Conservation (phyloP, 2,797 vertebrate species). For the Linurgus olivaceus region DNA sequence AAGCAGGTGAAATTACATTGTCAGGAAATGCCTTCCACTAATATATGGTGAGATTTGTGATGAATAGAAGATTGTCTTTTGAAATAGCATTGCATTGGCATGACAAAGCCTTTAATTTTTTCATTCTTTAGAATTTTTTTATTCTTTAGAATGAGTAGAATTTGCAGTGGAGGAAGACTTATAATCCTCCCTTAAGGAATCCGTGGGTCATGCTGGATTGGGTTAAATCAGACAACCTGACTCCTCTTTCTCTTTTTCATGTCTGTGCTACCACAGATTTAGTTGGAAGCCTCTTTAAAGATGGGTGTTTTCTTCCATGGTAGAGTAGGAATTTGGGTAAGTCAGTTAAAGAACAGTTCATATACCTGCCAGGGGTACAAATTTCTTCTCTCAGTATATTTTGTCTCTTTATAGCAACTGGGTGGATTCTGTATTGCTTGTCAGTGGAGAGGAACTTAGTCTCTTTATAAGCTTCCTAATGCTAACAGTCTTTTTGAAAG, state of each 20-base stretch:
- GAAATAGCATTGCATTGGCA: background rate
- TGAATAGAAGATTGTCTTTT: background rate
- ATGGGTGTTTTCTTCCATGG: background rate
- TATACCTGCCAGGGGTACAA: background rate
- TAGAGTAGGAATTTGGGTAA: background rate
- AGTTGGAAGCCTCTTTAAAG: background rate
- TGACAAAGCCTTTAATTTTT: background rate
- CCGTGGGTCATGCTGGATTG: background rate
- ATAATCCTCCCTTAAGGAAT: background rate
- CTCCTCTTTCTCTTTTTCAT: background rate
- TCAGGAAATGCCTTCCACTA: background rate
- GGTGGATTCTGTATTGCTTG: background rate
- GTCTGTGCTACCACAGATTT: background rate
- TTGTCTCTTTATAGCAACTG: background rate
- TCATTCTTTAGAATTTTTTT: background rate
- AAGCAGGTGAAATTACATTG: background rate
- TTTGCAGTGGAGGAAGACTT: background rate
- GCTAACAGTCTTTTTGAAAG: background rate
- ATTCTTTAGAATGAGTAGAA: background rate
- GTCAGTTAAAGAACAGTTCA: background rate
- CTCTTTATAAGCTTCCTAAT: background rate
- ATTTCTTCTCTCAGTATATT: background rate
- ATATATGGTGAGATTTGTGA: background rate
- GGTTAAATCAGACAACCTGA: background rate
- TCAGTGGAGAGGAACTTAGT: background rate